Evolutionary conservation across 2,797 vertebrate species (phyloP).

Genomic region (Sphaeramia orbicularis): DNA sequence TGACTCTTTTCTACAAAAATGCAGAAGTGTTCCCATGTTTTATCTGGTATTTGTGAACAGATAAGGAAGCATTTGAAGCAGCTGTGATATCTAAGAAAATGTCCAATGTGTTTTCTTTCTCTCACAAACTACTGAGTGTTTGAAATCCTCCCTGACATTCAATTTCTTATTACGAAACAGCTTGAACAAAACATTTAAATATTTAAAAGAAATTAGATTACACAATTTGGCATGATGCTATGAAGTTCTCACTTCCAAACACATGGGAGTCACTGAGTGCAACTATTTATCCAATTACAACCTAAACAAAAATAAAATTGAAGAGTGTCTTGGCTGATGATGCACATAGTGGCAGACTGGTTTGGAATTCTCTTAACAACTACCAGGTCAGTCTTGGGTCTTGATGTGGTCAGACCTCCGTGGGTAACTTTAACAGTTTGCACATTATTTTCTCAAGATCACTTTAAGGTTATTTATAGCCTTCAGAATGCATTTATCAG

Average conservation of each 20-base stretch:
- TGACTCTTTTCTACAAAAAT: constrained; percentile 14
- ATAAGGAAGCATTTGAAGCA: background rate
- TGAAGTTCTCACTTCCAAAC: too few species aligned
- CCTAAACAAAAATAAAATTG: constrained; percentile 17
- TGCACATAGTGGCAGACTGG: constrained; percentile 13
- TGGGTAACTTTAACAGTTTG: constrained; percentile 41
- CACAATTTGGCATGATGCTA: too few species aligned
- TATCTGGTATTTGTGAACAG: constrained; percentile 26
- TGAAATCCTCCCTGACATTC: too few species aligned
- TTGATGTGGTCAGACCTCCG: constrained; percentile 45
- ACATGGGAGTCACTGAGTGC: too few species aligned
- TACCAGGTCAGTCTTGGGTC: constrained; percentile 41
- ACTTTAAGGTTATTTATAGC: constrained; percentile 53
- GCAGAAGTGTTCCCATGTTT: background rate
- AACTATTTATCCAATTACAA: constrained; percentile 14
- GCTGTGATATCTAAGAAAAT: too few species aligned
- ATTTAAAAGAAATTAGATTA: too few species aligned
- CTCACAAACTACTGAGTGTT: too few species aligned
- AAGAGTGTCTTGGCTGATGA: constrained; percentile 12
- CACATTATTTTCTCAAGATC: constrained; percentile 32
- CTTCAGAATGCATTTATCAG: constrained; percentile 52
- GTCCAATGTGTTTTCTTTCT: too few species aligned
- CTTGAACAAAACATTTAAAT: too few species aligned
- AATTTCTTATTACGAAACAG: too few species aligned
- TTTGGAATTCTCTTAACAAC: constrained; percentile 46